Base-by-base conservation (phyloP, 92 coral and sea anemone genomes). In the Paramuricea clavata region DNA sequence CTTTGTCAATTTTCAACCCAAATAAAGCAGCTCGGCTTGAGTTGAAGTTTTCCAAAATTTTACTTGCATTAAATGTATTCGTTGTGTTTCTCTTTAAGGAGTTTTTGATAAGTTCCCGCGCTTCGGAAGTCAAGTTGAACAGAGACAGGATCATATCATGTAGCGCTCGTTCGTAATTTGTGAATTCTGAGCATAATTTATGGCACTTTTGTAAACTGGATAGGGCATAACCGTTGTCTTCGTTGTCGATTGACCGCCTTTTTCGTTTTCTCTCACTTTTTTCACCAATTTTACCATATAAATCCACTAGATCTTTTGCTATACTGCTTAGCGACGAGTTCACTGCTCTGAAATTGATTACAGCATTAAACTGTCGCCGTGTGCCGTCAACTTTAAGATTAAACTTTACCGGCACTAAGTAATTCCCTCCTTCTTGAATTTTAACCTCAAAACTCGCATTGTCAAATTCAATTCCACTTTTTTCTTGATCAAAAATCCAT, bases 101-200 rank as follows among this genome's bases (percentile, higher is more conserved):
- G 39, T 59, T 61, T 61, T 79, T 27, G 32, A n/a, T 41, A 23
- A 65, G 79, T 15, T 41, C 49, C 26, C 83, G 49, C 25, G 82
- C 84, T 77, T 90, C 78, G 36, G 62, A 65, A 1, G 95, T 83
- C 23, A 92, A 78, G 12, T 87, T 76, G 39, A 83, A 72, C 43
- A 94, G 81, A 16, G 92, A 83, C 5, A 65, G 67, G 27, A 86
- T 67, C 56, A 92, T 86, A 15, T 92, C 89, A 3, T 68, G 60
- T 16, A 94, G 73, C 11, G 82, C 91, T 60, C 83, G 91, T 49
- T 87, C 89, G 64, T 90, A 89, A 81, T 92, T 94, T 5, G 83
- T 90, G 12, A 86, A 90, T 70, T 86, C 69, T 12, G 95, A 83
- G 54, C 97, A 94, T 31, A 87, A 86, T 41, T 76, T 84, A 26